phyloP scores from a whole-genome alignment of 2,113 vertebrate genomes.

The Peucedramus taeniatus region DNA sequence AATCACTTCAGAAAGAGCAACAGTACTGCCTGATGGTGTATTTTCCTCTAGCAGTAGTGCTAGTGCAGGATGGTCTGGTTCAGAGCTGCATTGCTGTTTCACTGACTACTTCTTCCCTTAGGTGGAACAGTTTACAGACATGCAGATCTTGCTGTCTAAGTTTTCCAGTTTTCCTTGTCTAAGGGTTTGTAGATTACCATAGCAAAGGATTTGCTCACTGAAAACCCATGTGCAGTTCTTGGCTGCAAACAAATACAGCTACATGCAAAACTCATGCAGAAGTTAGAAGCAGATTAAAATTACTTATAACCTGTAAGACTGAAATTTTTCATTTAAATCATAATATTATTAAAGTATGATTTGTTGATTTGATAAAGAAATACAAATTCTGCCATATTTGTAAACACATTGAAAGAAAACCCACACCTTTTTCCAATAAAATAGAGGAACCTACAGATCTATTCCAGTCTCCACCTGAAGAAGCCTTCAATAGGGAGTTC shows the following conservation, averaged over 20 bases:
- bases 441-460: not conserved
- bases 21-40: not conserved
- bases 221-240: not conserved
- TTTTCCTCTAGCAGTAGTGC: not conserved
- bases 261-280: not conserved
- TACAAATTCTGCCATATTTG: not conserved
- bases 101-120: not conserved
- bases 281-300: not conserved
- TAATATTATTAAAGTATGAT: not conserved
- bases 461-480: not conserved
- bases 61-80: not conserved
- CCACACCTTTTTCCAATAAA: not conserved
- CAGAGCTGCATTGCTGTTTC: not conserved
- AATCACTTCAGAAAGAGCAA: not conserved
- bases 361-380: not conserved
- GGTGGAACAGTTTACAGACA: not conserved
- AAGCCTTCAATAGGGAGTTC: not conserved
- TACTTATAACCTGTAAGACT: not conserved
- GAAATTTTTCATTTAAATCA: not conserved
- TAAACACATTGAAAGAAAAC: not conserved
- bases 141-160: not conserved
- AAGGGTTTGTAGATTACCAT: not conserved
- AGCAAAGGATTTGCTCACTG: not conserved
- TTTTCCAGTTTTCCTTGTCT: not conserved
- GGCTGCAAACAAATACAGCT: not conserved